Base-by-base conservation (phyloP, 2,888 invertebrate genomes). In the Balanococcus diminutus region DNA sequence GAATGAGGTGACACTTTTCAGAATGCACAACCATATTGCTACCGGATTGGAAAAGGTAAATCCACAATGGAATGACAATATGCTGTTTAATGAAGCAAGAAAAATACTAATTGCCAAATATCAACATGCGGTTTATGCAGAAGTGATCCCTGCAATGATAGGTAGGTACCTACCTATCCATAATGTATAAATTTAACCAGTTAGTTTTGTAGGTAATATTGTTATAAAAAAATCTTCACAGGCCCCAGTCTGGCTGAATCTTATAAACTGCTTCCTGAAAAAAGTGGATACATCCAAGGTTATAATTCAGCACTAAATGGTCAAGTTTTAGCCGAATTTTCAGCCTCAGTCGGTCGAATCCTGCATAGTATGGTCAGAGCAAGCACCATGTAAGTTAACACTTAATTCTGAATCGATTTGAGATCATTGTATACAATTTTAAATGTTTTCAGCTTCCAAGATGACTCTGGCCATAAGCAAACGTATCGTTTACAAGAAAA, bases 11-110 rank as follows among this genome's bases (percentile, higher is more conserved):
- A 89, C 96, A 6, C 93, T 95, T 89, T 92, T 94, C 19, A 91
- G 96, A 39, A 96, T 96, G 89, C 96, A 96, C 89, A 96, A 96
- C 90, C 92, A 95, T 0, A 89, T 96, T 0, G 95, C 95, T 0
- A 90, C 90, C 1, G 91, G 91, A 2, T 89, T 96, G 32, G 88
- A 91, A 0, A 89, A 90, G 1, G 88, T 96, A 9, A 96, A 97
- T 91, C 94, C 95, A 0, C 91, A 92, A 75, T 95, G 95, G 93
- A 91, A 91, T 39, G 95, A 95, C 88, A 94, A 96, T 87, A 91
- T 90, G 0, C 89, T 95, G 0, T 96, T 93, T 90, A 92, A 94
- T 89, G 96, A 96, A 89, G 90, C 95, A 0, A 92, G 95, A 86
- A 91, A 93, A 88, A 94, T 96, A 86, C 90, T 94, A 2, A 93